Percentiles rank a stretch among this genome's conserved stretches.
These are phyloP conservation scores for Argyresthia goedartella DNA, from an alignment of 2,888 invertebrate genomes.

Conservation along the genomic window DNA sequence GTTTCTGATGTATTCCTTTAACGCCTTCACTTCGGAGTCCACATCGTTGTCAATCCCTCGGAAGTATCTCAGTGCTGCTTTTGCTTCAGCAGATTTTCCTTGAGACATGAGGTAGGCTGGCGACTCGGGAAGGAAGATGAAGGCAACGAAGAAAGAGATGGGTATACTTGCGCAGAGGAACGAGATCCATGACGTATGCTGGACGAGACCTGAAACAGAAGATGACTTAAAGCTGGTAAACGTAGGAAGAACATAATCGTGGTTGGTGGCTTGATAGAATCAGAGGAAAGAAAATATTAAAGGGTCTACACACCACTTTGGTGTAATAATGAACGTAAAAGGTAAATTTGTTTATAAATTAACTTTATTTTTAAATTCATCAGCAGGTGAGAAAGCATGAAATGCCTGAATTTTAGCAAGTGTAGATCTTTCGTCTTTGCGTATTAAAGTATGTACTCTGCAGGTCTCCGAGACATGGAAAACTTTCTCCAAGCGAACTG, in stretches of 20 bases:
- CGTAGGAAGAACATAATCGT: too few relatives aligned
- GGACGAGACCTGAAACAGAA: conserved; percentile 47
- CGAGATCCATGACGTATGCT: conserved; percentile 46
- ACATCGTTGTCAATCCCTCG: conserved; percentile 72
- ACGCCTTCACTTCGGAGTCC: conserved; percentile 63
- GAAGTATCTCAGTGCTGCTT: conserved; percentile 71
- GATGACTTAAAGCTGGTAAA: background rate
- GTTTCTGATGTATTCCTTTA: conserved; percentile 58
- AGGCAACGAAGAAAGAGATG: conserved; percentile 53
- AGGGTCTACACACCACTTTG: background rate
- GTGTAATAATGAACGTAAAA: background rate
- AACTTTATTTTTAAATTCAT: too few relatives aligned
- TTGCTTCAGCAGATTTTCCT: conserved; percentile 69
- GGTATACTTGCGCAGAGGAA: conserved; percentile 52
- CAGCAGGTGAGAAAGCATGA: too few relatives aligned
- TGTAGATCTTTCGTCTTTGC: too few relatives aligned
- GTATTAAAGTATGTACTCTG: too few relatives aligned
- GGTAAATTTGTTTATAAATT: too few relatives aligned
- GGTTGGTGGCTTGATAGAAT: too few relatives aligned
- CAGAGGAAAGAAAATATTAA: background rate
- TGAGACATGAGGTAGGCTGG: conserved; percentile 74
- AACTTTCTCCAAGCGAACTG: too few relatives aligned
- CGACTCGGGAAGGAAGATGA: conserved; percentile 79
- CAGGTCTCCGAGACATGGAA: too few relatives aligned
- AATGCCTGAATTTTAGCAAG: too few relatives aligned